Percentiles rank a stretch among this genome's conserved stretches.
Conservation (phyloP, 2,888 invertebrate genomes). For the Agonopterix subpropinquella region DNA sequence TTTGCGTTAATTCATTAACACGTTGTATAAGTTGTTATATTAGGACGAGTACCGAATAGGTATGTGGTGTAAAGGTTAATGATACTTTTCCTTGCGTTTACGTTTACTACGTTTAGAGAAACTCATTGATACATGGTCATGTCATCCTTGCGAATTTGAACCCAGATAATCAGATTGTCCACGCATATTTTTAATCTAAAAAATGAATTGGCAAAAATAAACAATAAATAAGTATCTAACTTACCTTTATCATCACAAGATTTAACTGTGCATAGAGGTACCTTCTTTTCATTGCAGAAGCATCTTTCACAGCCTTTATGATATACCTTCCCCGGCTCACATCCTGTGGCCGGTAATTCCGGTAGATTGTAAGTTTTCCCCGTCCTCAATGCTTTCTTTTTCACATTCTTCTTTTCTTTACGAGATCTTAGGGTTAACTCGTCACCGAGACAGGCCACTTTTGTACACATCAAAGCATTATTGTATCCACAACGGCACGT, state of each 20-base stretch:
- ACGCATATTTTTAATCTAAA: too few species aligned
- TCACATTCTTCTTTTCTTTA: slow-evolving; percentile 2
- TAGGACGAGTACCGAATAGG: too few species aligned
- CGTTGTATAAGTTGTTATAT: too few species aligned
- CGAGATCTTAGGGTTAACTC: background rate
- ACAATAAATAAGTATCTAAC: background rate
- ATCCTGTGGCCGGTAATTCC: slow-evolving; percentile 18
- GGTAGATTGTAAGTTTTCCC: slow-evolving; percentile 7
- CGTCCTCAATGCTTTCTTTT: background rate
- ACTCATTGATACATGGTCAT: too few species aligned
- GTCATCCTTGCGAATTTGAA: too few species aligned
- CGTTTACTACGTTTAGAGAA: too few species aligned
- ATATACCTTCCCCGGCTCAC: slow-evolving; percentile 42
- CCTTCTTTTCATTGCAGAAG: slow-evolving; percentile 29
- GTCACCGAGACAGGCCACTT: slow-evolving; percentile 39
- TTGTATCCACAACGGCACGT: slow-evolving; percentile 38
- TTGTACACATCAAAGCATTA: slow-evolving; percentile 46
- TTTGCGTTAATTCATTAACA: too few species aligned
- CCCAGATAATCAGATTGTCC: too few species aligned
- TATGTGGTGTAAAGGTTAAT: too few species aligned
- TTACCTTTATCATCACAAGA: slow-evolving; percentile 4
- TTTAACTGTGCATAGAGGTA: slow-evolving; percentile 16
- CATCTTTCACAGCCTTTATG: slow-evolving; percentile 34
- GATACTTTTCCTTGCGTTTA: too few species aligned
- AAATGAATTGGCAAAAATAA: too few species aligned